Conservation (phyloP, 1,140 invertebrate genomes). For the Battus philenor region DNA sequence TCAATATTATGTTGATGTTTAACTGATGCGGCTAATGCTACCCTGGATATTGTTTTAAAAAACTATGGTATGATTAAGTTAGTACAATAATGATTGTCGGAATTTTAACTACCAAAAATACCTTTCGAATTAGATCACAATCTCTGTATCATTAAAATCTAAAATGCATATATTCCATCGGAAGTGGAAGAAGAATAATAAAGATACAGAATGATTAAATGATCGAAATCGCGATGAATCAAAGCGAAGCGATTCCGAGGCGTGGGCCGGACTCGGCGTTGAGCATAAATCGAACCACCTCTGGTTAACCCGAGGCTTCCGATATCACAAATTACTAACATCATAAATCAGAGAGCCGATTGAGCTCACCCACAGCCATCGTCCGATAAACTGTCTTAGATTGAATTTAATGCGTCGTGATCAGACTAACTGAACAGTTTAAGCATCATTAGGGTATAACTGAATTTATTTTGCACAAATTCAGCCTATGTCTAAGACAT, state of each 20-base stretch:
- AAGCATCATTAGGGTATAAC: slow-evolving; percentile 44
- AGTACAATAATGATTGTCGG: too few relatives aligned
- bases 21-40: too few relatives aligned
- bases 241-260: not conserved
- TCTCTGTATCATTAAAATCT: too few relatives aligned
- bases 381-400: slow-evolving; percentile 22
- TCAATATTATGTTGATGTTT: too few relatives aligned
- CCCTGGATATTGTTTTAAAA: too few relatives aligned
- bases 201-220: too few relatives aligned
- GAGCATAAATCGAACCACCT: slow-evolving; percentile 5
- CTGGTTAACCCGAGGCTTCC: slow-evolving; percentile 25
- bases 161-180: too few relatives aligned
- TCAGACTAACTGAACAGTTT: slow-evolving; percentile 41
- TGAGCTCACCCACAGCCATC: slow-evolving; percentile 27
- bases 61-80: too few relatives aligned
- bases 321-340: slow-evolving; percentile 38
- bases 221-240: not conserved
- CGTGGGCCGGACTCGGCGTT: slow-evolving; percentile 6
- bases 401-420: slow-evolving; percentile 37
- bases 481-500: not conserved
- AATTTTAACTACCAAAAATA: too few relatives aligned
- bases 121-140: too few relatives aligned
- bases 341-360: slow-evolving; percentile 39
- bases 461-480: too few relatives aligned
- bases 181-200: too few relatives aligned